These are phyloP conservation scores for Alentia gelatinosa DNA, from an alignment of 2,888 invertebrate species.

Conservation along the genomic window DNA sequence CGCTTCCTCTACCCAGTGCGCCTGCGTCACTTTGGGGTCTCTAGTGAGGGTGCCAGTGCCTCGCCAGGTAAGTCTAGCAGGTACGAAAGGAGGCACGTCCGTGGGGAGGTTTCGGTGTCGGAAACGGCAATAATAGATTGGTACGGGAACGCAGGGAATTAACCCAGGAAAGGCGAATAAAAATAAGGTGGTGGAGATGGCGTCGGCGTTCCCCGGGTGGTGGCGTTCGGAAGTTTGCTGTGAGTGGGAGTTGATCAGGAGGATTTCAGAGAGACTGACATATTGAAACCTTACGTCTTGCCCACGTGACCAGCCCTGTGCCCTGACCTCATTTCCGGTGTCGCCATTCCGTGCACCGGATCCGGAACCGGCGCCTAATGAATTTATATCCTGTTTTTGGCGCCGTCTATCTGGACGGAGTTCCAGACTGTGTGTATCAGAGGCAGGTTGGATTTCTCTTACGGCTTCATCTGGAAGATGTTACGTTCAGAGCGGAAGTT, in stretches of 20 bases:
- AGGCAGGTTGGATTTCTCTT: no score
- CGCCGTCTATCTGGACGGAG: no score
- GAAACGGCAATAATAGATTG: no score
- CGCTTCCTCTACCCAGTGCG: background rate
- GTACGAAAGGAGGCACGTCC: background rate
- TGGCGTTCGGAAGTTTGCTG: background rate
- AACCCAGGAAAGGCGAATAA: no score
- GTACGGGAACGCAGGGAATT: no score
- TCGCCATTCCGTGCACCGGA: background rate
- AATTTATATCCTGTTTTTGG: background rate
- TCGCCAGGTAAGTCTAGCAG: background rate
- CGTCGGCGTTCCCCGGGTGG: background rate
- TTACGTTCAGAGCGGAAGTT: no score
- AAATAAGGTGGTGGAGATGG: no score
- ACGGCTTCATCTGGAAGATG: no score
- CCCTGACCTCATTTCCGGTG: conserved; percentile 3
- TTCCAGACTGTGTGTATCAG: no score
- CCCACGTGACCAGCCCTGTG: background rate
- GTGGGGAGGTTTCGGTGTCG: no score
- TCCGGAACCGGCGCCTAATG: background rate
- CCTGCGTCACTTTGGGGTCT: background rate
- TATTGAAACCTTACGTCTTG: background rate
- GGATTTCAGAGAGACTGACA: no score
- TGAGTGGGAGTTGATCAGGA: background rate
- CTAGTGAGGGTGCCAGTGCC: background rate